Evolutionary conservation across 2,797 vertebrate species (phyloP), one percentile per base, ranked within the genome.

Genomic region (Tinamus major): DNA sequence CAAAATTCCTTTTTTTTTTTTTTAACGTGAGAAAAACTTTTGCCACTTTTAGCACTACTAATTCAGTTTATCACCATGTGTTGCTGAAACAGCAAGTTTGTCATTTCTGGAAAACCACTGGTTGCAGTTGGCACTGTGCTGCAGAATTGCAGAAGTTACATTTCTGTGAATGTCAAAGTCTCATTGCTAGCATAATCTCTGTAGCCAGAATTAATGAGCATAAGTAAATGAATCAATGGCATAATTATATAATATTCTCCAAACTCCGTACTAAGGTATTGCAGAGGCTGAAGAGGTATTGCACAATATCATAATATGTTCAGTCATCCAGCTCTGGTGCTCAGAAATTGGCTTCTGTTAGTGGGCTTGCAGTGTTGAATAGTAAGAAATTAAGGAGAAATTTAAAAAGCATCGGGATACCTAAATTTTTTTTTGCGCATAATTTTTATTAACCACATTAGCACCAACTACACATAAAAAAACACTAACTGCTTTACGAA

Each of bases 131-230:
- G 17, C 81, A 80, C 58, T 87, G 59, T 29, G 8, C 11, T 87
- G 56, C 23, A 82, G 76, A 97, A 87, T 18, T 46, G 41, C 76
- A 92, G 69, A 94, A 90, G 87, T 93, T 26, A 63, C 51, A 62
- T 94, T 95, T 96, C 67, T 88, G 56, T 69, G 55, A 85, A 93
- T 85, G 62, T 85, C 92, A 89, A 4, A 37, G 29, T 87, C 26
- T 56, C 93, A 51, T 18, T 87, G 59, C 62, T 91, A 76, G 79
- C 58, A n/a, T 77, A 93, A 35, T 18, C 51, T 58, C 67, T 70
- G 79, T n/a, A 10, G 88, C 70, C 37, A 64, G 55, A 96, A 90
- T 53, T 91, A 89, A 96, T 91, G 35, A 77, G 39, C 79, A 79
- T 49, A 53, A 72, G 72, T 72, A 37, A 89, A n/a, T 4, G 0